A percentile compares a stretch with the other conserved stretches of the same genome.
Evolutionary conservation across 2,113 vertebrate species (phyloP).

Genomic region (Neofelis nebulosa): DNA sequence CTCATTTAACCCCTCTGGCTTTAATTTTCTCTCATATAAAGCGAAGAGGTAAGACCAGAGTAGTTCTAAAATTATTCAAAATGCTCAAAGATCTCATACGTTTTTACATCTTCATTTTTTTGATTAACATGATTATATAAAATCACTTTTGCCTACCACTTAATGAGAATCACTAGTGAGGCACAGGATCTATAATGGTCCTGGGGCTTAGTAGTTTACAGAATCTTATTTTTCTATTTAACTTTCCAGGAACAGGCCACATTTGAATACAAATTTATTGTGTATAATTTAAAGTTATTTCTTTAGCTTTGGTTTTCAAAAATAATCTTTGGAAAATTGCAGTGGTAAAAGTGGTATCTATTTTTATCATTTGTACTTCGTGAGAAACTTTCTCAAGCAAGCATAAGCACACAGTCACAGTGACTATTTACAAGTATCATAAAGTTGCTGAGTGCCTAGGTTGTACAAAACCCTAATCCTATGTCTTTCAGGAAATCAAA

Average conservation of each 20-base stretch:
- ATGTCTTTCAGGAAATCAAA: background rate
- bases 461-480: background rate
- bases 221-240: slow-evolving; percentile 46
- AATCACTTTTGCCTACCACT: slow-evolving; percentile 41
- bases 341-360: background rate
- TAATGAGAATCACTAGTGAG: slow-evolving; percentile 22
- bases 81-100: slow-evolving; percentile 14
- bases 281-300: slow-evolving; percentile 46
- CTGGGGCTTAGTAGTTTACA: background rate
- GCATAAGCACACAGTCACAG: background rate
- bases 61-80: slow-evolving; percentile 47
- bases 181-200: background rate
- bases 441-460: slow-evolving; percentile 3
- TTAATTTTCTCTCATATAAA: slow-evolving; percentile 60
- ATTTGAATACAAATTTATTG: slow-evolving; percentile 44
- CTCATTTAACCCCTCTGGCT: slow-evolving; percentile 41
- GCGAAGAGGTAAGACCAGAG: slow-evolving; percentile 40
- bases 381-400: slow-evolving; percentile 20
- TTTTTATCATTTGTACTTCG: slow-evolving; percentile 56
- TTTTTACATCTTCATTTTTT: slow-evolving; percentile 60
- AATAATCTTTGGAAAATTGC: slow-evolving; percentile 27
- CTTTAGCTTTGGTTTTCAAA: slow-evolving; percentile 48
- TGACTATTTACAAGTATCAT: slow-evolving; percentile 36
- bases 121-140: slow-evolving; percentile 62
- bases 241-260: background rate